phyloP scores from a whole-genome alignment of 1,140 invertebrate species.

The Lepidurus packardi region DNA sequence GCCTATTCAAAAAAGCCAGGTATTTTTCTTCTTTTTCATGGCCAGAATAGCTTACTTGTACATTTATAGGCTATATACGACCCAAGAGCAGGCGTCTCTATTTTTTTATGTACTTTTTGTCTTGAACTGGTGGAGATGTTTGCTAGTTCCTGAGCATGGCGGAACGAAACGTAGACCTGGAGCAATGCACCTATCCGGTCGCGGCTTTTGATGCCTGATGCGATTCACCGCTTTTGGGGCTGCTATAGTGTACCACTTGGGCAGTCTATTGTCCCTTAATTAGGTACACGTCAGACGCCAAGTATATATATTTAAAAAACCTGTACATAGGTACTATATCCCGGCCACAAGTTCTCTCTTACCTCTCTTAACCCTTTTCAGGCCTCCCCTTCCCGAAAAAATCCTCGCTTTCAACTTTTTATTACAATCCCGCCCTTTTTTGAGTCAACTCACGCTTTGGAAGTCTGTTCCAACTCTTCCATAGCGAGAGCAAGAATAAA shows the following conservation, averaged over 20 bases:
- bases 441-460: not conserved
- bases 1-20: not conserved
- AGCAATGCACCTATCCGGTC: slow-evolving; percentile 1
- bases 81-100: no score
- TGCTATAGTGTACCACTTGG: not conserved
- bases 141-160: slow-evolving; percentile 3
- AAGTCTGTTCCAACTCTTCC: not conserved
- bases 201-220: slow-evolving; percentile 5
- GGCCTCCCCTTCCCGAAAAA: not conserved
- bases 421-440: not conserved
- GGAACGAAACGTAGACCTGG: slow-evolving; percentile 13
- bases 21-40: no score
- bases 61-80: no score
- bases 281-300: slow-evolving; percentile 14
- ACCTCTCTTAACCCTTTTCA: not conserved
- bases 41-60: no score
- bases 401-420: not conserved
- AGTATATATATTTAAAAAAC: not conserved
- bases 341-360: not conserved
- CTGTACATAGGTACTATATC: not conserved
- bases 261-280: slow-evolving; percentile 19
- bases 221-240: slow-evolving; percentile 14
- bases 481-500: not conserved
- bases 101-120: not conserved
- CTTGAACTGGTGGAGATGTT: not conserved